Evolutionary conservation across 2,888 invertebrate species (phyloP).

Genomic region (Campoletis raptor): DNA sequence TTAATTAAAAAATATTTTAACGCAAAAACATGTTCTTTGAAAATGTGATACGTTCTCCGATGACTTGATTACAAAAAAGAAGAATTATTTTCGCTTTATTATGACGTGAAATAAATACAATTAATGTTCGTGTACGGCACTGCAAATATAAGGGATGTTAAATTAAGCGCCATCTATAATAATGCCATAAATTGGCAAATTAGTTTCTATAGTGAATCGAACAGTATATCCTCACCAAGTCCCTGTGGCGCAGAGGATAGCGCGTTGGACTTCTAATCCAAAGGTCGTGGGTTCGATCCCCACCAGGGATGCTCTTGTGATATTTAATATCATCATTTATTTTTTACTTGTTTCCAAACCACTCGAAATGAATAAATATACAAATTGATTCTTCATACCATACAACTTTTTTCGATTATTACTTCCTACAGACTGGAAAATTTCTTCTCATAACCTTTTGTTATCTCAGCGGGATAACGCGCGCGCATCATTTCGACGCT

Average conservation of each 20-base stretch:
- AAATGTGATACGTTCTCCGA: not conserved
- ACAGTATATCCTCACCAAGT: constrained; percentile 70
- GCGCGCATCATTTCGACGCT: not conserved
- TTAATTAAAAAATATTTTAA: not conserved
- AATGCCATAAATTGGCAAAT: constrained; percentile 13
- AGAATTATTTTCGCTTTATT: not conserved
- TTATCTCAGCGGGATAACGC: not conserved
- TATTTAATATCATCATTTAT: constrained; percentile 39
- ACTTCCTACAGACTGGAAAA: not conserved
- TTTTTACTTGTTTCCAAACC: constrained; percentile 13
- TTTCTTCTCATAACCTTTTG: not conserved
- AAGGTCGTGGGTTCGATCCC: constrained; percentile 85
- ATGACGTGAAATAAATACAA: not conserved
- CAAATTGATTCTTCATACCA: not conserved
- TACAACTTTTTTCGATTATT: not conserved
- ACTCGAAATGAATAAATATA: not conserved
- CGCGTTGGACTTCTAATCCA: constrained; percentile 85
- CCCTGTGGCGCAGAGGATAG: constrained; percentile 85
- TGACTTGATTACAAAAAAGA: not conserved
- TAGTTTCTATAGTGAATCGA: constrained; percentile 17
- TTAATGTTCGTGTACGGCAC: constrained; percentile 61
- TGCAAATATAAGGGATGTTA: constrained; percentile 64
- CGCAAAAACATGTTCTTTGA: not conserved
- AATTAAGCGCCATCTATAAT: constrained; percentile 71
- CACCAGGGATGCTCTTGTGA: constrained; percentile 81